phyloP scores from a whole-genome alignment of 2,113 vertebrate species.

The Arothron firmamentum region DNA sequence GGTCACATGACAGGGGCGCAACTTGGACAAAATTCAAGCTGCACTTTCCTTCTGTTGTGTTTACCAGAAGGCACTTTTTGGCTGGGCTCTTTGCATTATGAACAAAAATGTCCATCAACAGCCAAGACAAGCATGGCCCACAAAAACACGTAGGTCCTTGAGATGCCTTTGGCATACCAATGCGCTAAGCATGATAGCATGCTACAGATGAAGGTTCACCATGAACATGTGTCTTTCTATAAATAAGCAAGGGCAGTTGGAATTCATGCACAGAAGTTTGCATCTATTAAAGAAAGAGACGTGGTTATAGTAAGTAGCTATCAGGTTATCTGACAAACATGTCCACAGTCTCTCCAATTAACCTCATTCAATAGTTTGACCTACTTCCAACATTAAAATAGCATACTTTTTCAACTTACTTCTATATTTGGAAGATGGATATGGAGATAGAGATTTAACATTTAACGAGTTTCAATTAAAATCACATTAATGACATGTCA shows the following conservation, averaged over 20 bases:
- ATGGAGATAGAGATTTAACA: neutral
- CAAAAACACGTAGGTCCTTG: slow-evolving; percentile 24
- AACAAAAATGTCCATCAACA: slow-evolving; percentile 15
- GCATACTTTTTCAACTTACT: slow-evolving; percentile 19
- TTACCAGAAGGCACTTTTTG: neutral
- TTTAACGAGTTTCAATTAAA: slow-evolving; percentile 13
- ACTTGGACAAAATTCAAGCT: slow-evolving; percentile 12
- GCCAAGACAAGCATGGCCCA: neutral
- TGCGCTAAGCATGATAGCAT: slow-evolving; percentile 46
- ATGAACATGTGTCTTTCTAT: slow-evolving; percentile 45
- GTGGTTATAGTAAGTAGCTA: slow-evolving; percentile 16
- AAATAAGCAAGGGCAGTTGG: slow-evolving; percentile 49
- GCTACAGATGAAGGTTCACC: slow-evolving; percentile 42
- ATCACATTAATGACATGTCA: slow-evolving; percentile 2
- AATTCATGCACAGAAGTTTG: slow-evolving; percentile 34
- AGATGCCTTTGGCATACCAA: slow-evolving; percentile 34
- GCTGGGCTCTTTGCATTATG: neutral
- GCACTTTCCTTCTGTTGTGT: slow-evolving; percentile 14
- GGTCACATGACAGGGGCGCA: slow-evolving; percentile 11
- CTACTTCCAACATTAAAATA: slow-evolving; percentile 61
- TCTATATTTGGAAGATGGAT: slow-evolving; percentile 39
- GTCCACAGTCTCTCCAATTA: slow-evolving; percentile 54
- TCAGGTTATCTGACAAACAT: slow-evolving; percentile 34
- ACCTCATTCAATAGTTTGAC: slow-evolving; percentile 51
- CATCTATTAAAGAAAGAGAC: slow-evolving; percentile 10